phyloP scores from a whole-genome alignment of 1,140 invertebrate species.

The Caerostris darwini region DNA sequence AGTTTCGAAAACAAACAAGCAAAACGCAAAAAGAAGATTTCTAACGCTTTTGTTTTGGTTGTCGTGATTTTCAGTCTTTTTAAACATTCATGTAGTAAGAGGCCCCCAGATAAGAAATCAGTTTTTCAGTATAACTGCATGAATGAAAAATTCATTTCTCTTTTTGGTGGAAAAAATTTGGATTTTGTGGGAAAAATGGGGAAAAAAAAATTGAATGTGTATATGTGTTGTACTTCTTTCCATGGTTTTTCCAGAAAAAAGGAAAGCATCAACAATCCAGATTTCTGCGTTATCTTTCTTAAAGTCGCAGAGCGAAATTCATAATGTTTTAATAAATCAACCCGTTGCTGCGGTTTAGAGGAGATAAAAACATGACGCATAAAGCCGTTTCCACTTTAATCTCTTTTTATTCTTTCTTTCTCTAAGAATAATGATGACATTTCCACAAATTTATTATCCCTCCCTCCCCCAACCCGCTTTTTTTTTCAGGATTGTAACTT shows the following conservation, averaged over 20 bases:
- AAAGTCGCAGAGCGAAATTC: not conserved
- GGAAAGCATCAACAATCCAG: too few relatives aligned
- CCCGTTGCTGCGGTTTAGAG: not conserved
- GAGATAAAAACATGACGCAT: too few relatives aligned
- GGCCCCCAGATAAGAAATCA: conserved; percentile 26
- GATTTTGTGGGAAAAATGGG: not conserved
- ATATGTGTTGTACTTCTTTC: too few relatives aligned
- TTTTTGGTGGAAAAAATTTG: not conserved
- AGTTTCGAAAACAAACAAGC: not conserved
- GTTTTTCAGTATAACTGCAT: conserved; percentile 10
- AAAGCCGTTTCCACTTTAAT: too few relatives aligned
- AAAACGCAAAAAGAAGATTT: not conserved
- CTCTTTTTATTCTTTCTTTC: not conserved
- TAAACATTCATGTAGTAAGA: conserved; percentile 39
- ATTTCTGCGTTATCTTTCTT: not conserved
- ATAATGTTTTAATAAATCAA: conserved; percentile 60
- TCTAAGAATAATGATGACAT: not conserved
- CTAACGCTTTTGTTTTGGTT: not conserved
- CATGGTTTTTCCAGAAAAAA: not conserved
- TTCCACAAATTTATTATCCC: too few relatives aligned
- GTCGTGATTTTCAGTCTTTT: not conserved
- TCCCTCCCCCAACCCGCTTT: too few relatives aligned
- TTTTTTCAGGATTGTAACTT: too few relatives aligned
- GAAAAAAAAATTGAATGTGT: too few relatives aligned
- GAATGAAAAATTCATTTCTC: conserved; percentile 30